These are phyloP conservation scores for Steinernema khuongi DNA, from an alignment of 1,140 invertebrate species.

Conservation along the genomic window DNA sequence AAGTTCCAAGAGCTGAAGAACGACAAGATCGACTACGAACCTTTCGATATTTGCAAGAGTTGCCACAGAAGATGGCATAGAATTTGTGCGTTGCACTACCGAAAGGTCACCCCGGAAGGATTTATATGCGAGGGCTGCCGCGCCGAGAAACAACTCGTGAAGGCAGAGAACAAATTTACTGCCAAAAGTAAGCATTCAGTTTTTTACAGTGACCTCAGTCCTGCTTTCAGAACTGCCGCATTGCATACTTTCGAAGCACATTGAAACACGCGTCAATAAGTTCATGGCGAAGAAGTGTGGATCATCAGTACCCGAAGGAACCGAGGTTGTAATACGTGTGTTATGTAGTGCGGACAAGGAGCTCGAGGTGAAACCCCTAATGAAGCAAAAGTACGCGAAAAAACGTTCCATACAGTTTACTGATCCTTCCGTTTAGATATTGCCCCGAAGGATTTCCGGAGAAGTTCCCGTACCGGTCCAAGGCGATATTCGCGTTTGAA, in stretches of 20 bases:
- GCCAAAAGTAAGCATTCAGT: slow-evolving; percentile 67
- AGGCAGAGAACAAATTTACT: slow-evolving; percentile 95
- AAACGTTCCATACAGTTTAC: neutral
- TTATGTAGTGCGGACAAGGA: slow-evolving; percentile 93
- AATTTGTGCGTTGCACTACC: slow-evolving; percentile 92
- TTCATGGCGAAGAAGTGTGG: slow-evolving; percentile 17
- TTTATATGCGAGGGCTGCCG: slow-evolving; percentile 91
- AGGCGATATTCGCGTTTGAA: slow-evolving; percentile 98
- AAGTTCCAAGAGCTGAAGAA: slow-evolving; percentile 98
- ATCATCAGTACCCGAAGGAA: neutral
- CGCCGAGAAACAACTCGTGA: slow-evolving; percentile 80
- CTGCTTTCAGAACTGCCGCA: slow-evolving; percentile 43
- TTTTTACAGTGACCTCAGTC: neutral
- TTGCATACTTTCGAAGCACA: slow-evolving; percentile 63
- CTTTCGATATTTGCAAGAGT: slow-evolving; percentile 70
- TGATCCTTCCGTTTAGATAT: slow-evolving; percentile 67
- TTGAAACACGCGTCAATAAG: slow-evolving; percentile 79
- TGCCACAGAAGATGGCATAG: slow-evolving; percentile 68
- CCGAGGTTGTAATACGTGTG: slow-evolving; percentile 93
- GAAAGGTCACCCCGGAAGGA: slow-evolving; percentile 72
- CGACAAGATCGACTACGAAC: slow-evolving; percentile 92
- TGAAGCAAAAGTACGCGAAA: slow-evolving; percentile 71
- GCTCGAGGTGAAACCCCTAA: slow-evolving; percentile 95
- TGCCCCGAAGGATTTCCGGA: slow-evolving; percentile 73
- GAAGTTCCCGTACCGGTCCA: slow-evolving; percentile 93